Conservation (phyloP, 1,140 invertebrate genomes). For the Arctopsyche grandis region DNA sequence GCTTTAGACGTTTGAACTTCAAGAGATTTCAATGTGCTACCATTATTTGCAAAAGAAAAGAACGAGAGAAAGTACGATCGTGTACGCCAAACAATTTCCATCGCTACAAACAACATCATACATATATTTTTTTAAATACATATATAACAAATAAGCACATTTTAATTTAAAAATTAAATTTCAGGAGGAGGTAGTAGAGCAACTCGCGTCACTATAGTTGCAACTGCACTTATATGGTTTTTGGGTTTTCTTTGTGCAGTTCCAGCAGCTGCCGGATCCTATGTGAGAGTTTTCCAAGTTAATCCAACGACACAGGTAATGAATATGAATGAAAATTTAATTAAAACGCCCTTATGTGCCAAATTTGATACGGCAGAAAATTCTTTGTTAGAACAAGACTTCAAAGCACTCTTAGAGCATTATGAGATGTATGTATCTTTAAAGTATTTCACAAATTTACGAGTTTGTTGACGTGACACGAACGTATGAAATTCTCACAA, state of each 20-base stretch:
- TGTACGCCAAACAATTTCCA: too few relatives aligned
- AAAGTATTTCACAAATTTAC: too few relatives aligned
- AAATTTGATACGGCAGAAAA: too few relatives aligned
- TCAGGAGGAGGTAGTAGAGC: conserved; percentile 72
- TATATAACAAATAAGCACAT: background rate
- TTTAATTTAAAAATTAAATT: conserved; percentile 27
- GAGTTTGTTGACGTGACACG: too few relatives aligned
- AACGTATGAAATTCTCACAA: too few relatives aligned
- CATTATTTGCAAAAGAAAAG: too few relatives aligned
- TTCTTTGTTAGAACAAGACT: too few relatives aligned
- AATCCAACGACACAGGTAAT: conserved; percentile 55
- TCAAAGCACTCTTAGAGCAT: too few relatives aligned
- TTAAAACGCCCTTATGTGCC: background rate
- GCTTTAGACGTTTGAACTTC: background rate
- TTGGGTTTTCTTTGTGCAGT: conserved; percentile 76
- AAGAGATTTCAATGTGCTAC: too few relatives aligned
- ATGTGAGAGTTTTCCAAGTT: conserved; percentile 64
- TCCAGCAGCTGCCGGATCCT: conserved; percentile 75
- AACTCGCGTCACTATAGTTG: conserved; percentile 70
- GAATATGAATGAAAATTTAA: conserved; percentile 50
- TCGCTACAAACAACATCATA: background rate
- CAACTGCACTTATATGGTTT: conserved; percentile 77
- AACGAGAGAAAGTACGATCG: too few relatives aligned
- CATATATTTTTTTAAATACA: background rate
- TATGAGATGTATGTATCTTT: too few relatives aligned